Evolutionary conservation across 2,113 vertebrate genomes (phyloP).

Genomic region (Petromus typicus): DNA sequence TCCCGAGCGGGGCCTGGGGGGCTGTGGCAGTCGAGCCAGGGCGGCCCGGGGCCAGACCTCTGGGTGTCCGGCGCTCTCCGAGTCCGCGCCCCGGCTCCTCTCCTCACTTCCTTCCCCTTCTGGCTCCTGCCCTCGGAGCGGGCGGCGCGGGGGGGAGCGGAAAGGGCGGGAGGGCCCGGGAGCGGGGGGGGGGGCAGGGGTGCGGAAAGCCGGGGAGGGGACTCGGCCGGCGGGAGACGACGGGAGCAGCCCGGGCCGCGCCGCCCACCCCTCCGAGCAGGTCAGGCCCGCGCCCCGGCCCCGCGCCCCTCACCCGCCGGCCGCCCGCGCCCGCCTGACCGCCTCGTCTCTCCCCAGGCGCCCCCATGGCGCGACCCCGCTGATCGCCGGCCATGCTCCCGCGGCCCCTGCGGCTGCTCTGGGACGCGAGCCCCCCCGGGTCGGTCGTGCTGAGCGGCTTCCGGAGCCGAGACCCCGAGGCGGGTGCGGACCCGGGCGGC

Average conservation of each 20-base stretch:
- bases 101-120: constrained; percentile 82
- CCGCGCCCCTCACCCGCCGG: constrained; percentile 14
- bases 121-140: constrained; percentile 70
- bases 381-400: constrained; percentile 77
- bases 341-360: constrained; percentile 66
- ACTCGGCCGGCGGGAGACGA: constrained; percentile 16
- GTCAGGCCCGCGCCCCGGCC: constrained; percentile 61
- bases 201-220: constrained; percentile 71
- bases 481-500: constrained; percentile 65
- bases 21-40: not conserved
- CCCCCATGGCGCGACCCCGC: constrained; percentile 76
- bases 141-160: constrained; percentile 70
- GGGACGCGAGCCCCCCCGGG: constrained; percentile 77
- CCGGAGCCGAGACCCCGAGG: constrained; percentile 80
- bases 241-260: constrained; percentile 20
- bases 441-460: constrained; percentile 82
- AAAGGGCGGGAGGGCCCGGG: constrained; percentile 60
- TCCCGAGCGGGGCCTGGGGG: not conserved
- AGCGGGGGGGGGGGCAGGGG: not conserved
- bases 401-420: constrained; percentile 79
- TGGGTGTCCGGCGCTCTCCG: not conserved
- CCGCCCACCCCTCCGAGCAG: constrained; percentile 69
- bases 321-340: not conserved
- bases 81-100: constrained; percentile 60
- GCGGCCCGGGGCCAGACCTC: not conserved